Evolutionary conservation across 2,797 vertebrate genomes (phyloP), one percentile per base, ranked within the genome.

Genomic region (Calcarius lapponicus): DNA sequence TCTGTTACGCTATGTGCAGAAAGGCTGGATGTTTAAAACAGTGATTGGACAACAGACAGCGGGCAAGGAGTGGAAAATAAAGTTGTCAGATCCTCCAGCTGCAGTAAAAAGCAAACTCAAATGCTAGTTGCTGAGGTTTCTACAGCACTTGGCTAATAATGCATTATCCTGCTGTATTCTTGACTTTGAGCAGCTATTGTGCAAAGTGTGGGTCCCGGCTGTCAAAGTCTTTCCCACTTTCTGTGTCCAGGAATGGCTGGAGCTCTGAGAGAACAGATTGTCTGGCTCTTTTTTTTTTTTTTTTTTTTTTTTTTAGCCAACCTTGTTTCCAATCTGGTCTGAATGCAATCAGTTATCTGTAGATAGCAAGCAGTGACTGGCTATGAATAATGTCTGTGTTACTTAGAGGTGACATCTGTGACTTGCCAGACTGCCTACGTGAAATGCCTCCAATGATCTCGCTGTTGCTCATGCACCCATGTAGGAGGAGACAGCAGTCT

Each of bases 371-470:
- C 90, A 92, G 78, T 54, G 91, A 73, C 94, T 96, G 94, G 78
- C 83, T 96, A 74, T 96, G 96, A 97, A 96, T 96, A 97, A 95
- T 64, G 91, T 94, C 96, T 92, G 80, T 88, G 93, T 92, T 96
- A 53, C 71, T 96, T 95, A 50, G 56, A 90, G 92, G 90, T 95
- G 94, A 95, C 95, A 95, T 95, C 91, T 97, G 96, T 92, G 96
- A 93, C 90, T 96, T 96, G 95, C 93, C 92, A 97, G 93, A 95
- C 92, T 95, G 95, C 94, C 94, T 96, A 94, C 76, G 83, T 97
- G 95, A 93, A 96, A 73, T 81, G 93, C 89, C 92, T 96, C 94
- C 88, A 86, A 79, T 90, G 87, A 66, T 81, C 45, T 66, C 14
- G 22, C 83, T 62, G 82, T 60, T 92, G 76, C 78, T 92, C 12